Evolutionary conservation across 2,888 invertebrate species (phyloP).

Genomic region (Tipula lateralis): DNA sequence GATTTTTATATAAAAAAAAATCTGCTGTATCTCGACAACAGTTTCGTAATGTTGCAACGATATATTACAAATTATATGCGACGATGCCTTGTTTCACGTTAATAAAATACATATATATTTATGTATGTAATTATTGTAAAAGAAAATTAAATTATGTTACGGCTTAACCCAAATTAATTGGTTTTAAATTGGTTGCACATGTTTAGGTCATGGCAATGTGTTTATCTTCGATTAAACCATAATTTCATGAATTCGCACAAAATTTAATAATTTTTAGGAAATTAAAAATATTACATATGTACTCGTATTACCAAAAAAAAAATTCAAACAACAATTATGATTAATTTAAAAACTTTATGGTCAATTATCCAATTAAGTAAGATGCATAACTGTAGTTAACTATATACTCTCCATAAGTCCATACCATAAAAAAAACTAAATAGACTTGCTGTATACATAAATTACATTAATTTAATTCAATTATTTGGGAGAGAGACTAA

Average conservation of each 20-base stretch:
- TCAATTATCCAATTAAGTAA: constrained; percentile 6
- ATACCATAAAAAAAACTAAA: neutral
- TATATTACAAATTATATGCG: neutral
- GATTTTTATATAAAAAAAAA: neutral
- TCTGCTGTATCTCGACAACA: neutral
- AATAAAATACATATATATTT: too few species aligned
- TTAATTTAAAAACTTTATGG: neutral
- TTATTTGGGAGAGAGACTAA: neutral
- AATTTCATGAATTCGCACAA: neutral
- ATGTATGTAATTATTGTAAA: neutral
- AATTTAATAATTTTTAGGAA: neutral
- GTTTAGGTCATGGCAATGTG: neutral
- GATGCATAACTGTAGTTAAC: neutral
- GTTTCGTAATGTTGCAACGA: neutral
- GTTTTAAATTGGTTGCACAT: neutral
- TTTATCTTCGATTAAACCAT: neutral
- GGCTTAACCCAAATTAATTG: neutral
- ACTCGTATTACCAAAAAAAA: neutral
- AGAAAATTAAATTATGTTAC: neutral
- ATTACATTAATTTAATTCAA: neutral
- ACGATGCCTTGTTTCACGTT: constrained; percentile 3
- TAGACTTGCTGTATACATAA: neutral
- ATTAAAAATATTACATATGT: neutral
- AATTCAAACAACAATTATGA: neutral
- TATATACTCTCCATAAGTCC: too few species aligned